Base-by-base conservation (phyloP, 1,140 invertebrate species). In the Neuroterus valhalla region DNA sequence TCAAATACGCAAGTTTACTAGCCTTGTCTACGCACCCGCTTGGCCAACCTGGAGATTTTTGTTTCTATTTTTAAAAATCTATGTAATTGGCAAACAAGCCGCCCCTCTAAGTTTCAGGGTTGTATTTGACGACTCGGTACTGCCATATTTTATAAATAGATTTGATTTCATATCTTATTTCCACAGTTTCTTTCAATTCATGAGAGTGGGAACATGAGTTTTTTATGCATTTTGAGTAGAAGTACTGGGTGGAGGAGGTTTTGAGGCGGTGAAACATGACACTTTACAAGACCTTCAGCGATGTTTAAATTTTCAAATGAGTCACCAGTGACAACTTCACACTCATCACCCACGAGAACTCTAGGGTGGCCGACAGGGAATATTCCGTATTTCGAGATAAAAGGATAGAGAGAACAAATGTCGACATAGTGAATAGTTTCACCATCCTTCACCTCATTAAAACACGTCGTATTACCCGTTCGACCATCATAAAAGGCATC, bases 401-500 rank as follows among this genome's bases (percentile, higher is more conserved):
- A n/a, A n/a, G n/a, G n/a, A n/a, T n/a, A n/a, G n/a, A n/a, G n/a
- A n/a, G n/a, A n/a, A n/a, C n/a, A n/a, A n/a, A n/a, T n/a, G n/a
- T n/a, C n/a, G n/a, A n/a, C n/a, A n/a, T n/a, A n/a, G n/a, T n/a
- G n/a, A n/a, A n/a, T n/a, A n/a, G n/a, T n/a, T n/a, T n/a, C n/a
- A n/a, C n/a, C n/a, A n/a, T n/a, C n/a, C n/a, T n/a, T n/a, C n/a
- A n/a, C n/a, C n/a, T n/a, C n/a, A n/a, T n/a, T n/a, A n/a, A n/a
- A n/a, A n/a, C n/a, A n/a, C n/a, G n/a, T n/a, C n/a, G n/a, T n/a
- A n/a, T n/a, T n/a, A n/a, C n/a, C n/a, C n/a, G n/a, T 87, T 26
- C 84, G 55, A 12, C 87, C 87, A 50, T 85, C 85, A 76, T 78
- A 87, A 66, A 88, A 85, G 26, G 74, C n/a, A 71, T 45, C 87